Evolutionary conservation across 2,797 vertebrate species (phyloP), one percentile per base, ranked within the genome.

Genomic region (Poecilia wingei): DNA sequence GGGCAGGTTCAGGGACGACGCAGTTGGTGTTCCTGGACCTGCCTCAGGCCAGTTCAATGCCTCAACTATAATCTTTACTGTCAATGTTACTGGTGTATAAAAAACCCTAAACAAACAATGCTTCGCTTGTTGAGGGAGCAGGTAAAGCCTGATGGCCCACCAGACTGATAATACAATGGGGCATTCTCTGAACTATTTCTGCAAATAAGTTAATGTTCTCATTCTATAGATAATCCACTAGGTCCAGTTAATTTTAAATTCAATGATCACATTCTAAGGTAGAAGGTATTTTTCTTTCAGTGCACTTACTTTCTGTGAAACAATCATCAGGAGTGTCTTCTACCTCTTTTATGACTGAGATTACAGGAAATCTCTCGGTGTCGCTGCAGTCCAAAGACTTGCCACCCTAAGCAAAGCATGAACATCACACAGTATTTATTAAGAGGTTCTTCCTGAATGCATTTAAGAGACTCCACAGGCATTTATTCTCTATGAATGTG

Each of bases 271-370:
- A 14, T 43, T 69, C 66, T 5, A 68, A 20, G 70, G 20, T 53
- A 9, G 49, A 3, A 25, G 49, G 20, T 20, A 53, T 71, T 16
- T 47, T 25, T 71, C 41, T 22, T 20, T 53, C 57, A 39, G 46
- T 64, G 36, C 22, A 10, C 74, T 2, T 87, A 94, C 92, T 47
- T 0, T 89, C 95, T 0, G 94, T 97, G 88, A 93, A 99, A 83
- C 98, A 99, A 79, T 97, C 95, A 70, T 95, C 95, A 0, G 98
- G 98, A 43, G 85, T 85, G 14, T 95, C 95, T 46, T 95, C 96
- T 3, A 96, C 94, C 0, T 93, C 93, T 75, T 94, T 94, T 0
- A 91, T 92, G 59, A 92, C 93, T 0, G 91, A 90, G 0, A 84
- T 87, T 0, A 95, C 95, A 64, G 96, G 95, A 47, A 93, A 93